Conservation (phyloP, 1,140 invertebrate genomes). For the Xylocopa sonorina region DNA sequence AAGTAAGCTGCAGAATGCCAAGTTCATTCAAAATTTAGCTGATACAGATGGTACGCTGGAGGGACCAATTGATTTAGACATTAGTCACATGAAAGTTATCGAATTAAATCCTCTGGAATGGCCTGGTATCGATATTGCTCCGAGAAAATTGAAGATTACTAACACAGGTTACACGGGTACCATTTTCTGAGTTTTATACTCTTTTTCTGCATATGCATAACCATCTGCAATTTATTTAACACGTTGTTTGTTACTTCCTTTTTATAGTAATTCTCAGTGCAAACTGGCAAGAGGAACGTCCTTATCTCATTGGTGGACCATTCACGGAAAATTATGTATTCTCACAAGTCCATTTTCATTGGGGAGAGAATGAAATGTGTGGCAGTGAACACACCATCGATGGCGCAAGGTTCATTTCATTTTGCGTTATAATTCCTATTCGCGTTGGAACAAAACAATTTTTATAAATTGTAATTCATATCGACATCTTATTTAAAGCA, state of each 20-base stretch:
- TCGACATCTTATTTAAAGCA: constrained; percentile 47
- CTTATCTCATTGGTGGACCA: constrained; percentile 84
- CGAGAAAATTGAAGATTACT: constrained; percentile 84
- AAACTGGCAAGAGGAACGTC: constrained; percentile 82
- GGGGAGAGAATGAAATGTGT: constrained; percentile 86
- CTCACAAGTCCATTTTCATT: constrained; percentile 92
- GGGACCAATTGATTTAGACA: constrained; percentile 83
- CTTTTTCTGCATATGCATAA: too few species aligned
- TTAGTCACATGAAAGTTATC: constrained; percentile 79
- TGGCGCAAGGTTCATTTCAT: constrained; percentile 79
- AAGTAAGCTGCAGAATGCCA: constrained; percentile 18
- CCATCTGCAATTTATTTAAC: too few species aligned
- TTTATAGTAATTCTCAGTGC: constrained; percentile 82
- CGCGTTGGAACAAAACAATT: too few species aligned
- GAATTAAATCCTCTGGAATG: constrained; percentile 81
- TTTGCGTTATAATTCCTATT: constrained; percentile 3
- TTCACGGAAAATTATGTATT: constrained; percentile 86
- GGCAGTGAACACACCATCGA: constrained; percentile 92
- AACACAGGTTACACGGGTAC: constrained; percentile 84
- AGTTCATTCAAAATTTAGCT: constrained; percentile 41
- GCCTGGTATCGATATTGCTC: constrained; percentile 82
- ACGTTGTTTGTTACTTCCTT: too few species aligned
- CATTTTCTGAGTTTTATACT: too few species aligned
- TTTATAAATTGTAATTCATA: too few species aligned
- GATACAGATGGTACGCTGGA: constrained; percentile 63